Percentiles rank a stretch among this genome's conserved stretches.
phyloP scores from a whole-genome alignment of 2,797 vertebrate species.

The Echiichthys vipera region DNA sequence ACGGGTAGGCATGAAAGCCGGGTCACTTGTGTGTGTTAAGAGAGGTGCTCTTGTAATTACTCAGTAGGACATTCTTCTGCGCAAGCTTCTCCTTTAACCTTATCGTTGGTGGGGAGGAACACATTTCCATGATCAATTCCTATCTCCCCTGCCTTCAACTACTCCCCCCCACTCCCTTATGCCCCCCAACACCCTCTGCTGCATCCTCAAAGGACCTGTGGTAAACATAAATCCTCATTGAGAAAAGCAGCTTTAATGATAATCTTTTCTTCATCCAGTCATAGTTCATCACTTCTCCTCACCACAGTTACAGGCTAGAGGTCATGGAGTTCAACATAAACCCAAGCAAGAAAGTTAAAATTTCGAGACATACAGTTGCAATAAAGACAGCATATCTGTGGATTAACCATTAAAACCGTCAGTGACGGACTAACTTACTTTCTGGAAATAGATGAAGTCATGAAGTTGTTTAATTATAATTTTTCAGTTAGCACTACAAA shows the following conservation, averaged over 20 bases:
- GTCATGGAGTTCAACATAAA: slow-evolving; percentile 17
- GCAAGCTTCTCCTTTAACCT: slow-evolving; percentile 66
- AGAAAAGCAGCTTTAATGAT: slow-evolving; percentile 33
- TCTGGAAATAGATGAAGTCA: background rate
- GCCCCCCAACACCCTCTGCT: background rate
- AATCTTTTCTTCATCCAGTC: slow-evolving; percentile 14
- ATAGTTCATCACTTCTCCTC: slow-evolving; percentile 14
- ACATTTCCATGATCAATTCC: slow-evolving; percentile 63
- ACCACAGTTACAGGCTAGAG: background rate
- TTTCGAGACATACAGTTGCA: background rate
- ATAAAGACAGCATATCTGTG: background rate
- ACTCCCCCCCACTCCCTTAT: slow-evolving; percentile 19
- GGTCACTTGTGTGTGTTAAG: slow-evolving; percentile 70
- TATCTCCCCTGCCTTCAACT: slow-evolving; percentile 50
- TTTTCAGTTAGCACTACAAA: background rate
- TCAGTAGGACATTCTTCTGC: slow-evolving; percentile 70
- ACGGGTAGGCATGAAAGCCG: slow-evolving; percentile 61
- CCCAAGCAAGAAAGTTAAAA: background rate
- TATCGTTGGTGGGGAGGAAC: slow-evolving; percentile 49
- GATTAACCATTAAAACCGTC: background rate
- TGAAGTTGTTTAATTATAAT: background rate
- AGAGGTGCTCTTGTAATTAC: slow-evolving; percentile 75
- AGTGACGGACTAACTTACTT: background rate
- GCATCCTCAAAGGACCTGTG: slow-evolving; percentile 30
- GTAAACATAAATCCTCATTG: slow-evolving; percentile 52